Evolutionary conservation across 1,140 invertebrate species (phyloP).

Genomic region (Brachionus manjavacas): DNA sequence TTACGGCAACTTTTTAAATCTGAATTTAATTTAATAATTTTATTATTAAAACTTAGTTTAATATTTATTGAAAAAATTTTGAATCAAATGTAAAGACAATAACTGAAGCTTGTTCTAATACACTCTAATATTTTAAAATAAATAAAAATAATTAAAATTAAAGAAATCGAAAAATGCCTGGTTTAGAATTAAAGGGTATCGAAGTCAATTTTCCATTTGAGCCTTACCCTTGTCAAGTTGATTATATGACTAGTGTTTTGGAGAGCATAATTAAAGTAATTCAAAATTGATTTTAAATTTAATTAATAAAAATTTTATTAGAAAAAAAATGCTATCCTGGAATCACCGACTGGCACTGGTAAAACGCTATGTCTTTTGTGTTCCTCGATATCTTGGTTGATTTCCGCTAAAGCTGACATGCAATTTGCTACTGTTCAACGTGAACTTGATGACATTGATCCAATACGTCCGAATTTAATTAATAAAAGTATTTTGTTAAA

Average conservation of each 20-base stretch:
- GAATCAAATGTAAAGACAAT: neutral
- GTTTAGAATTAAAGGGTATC: conserved; percentile 67
- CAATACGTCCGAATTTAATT: conserved; percentile 54
- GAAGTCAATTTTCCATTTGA: conserved; percentile 85
- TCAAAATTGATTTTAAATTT: neutral
- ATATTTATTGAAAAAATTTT: too few relatives aligned
- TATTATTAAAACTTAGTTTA: too few relatives aligned
- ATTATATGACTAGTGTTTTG: conserved; percentile 86
- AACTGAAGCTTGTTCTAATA: neutral
- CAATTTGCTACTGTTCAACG: conserved; percentile 39
- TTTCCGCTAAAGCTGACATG: conserved; percentile 43
- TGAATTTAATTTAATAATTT: too few relatives aligned
- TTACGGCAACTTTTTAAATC: too few relatives aligned
- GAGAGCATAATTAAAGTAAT: conserved; percentile 73
- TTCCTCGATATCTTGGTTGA: conserved; percentile 69
- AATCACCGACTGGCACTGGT: conserved; percentile 82
- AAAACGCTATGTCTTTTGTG: conserved; percentile 77
- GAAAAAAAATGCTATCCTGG: conserved; percentile 70
- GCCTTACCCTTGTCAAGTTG: conserved; percentile 82
- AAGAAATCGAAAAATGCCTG: conserved; percentile 27
- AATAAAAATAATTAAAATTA: neutral
- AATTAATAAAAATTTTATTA: neutral
- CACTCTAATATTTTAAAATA: neutral
- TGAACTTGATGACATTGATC: conserved; percentile 44
- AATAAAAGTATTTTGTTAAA: neutral